Evolutionary conservation across 2,888 invertebrate species (phyloP).

Genomic region (Diachrysia chrysitis): DNA sequence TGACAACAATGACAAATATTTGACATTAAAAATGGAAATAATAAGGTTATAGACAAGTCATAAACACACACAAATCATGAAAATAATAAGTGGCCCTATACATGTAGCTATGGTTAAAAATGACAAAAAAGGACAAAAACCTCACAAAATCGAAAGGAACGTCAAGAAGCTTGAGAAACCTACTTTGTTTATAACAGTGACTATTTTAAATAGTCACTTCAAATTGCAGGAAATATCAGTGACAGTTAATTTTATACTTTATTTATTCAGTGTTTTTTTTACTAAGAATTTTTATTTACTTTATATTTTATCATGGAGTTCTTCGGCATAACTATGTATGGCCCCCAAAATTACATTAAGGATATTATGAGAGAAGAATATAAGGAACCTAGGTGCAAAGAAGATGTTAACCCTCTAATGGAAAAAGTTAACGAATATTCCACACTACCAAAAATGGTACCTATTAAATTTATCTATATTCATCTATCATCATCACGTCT

Average conservation of each 20-base stretch:
- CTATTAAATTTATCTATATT: too few species aligned
- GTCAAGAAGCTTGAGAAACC: too few species aligned
- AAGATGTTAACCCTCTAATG: slow-evolving; percentile 75
- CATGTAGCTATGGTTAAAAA: too few species aligned
- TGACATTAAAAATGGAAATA: background rate
- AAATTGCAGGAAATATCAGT: background rate
- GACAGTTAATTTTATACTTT: background rate
- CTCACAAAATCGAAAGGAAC: too few species aligned
- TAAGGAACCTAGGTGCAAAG: slow-evolving; percentile 79
- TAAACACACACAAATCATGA: background rate
- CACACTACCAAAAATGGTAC: slow-evolving; percentile 70
- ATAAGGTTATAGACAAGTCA: too few species aligned
- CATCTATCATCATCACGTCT: background rate
- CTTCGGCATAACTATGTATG: slow-evolving; percentile 85
- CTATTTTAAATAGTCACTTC: background rate
- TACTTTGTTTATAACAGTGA: too few species aligned
- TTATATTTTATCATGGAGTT: slow-evolving; percentile 81
- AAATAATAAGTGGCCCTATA: background rate
- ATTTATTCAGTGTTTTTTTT: background rate
- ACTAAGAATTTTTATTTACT: background rate
- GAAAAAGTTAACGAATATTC: slow-evolving; percentile 72
- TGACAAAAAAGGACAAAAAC: too few species aligned
- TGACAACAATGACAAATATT: background rate
- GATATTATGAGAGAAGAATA: slow-evolving; percentile 83
- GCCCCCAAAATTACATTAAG: slow-evolving; percentile 85